Evolutionary conservation across 2,113 vertebrate genomes (phyloP).

Genomic region (Aegypius monachus): DNA sequence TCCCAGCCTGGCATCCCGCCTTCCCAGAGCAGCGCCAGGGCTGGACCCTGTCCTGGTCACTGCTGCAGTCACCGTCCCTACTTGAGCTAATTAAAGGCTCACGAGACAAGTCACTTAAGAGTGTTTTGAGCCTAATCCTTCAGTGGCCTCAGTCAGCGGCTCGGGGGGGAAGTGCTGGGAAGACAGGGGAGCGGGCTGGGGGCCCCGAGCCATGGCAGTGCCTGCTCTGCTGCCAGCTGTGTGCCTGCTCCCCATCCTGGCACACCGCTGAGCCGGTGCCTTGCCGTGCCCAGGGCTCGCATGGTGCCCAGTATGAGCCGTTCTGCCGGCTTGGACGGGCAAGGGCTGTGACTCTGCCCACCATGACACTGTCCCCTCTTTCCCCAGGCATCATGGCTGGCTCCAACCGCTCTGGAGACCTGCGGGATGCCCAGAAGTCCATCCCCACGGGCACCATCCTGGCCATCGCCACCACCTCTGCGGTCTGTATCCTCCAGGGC

Average conservation of each 20-base stretch:
- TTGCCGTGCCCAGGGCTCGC: no score
- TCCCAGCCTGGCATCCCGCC: not conserved
- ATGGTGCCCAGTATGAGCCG: accelerated
- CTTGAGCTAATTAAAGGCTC: conserved; percentile 46
- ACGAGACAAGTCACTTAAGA: conserved; percentile 11
- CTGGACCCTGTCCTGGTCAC: not conserved
- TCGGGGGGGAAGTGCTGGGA: not conserved
- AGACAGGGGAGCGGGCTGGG: not conserved
- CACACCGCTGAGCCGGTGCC: accelerated
- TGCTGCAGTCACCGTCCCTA: not conserved
- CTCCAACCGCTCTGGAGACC: conserved; percentile 95
- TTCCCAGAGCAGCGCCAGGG: not conserved
- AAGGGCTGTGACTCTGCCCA: not conserved
- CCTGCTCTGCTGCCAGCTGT: accelerated
- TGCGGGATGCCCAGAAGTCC: conserved; percentile 97
- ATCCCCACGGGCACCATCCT: conserved; percentile 96
- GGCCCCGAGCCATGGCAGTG: accelerated
- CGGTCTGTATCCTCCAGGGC: conserved; percentile 91
- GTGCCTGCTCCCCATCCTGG: not conserved
- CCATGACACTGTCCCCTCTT: accelerated
- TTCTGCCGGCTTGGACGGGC: accelerated
- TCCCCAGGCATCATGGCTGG: conserved; percentile 95
- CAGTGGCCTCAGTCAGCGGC: not conserved
- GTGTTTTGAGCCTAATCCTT: conserved; percentile 25
- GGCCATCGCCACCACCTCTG: conserved; percentile 94